Conservation (phyloP, 2,797 vertebrate genomes). For the Merluccius polli region DNA sequence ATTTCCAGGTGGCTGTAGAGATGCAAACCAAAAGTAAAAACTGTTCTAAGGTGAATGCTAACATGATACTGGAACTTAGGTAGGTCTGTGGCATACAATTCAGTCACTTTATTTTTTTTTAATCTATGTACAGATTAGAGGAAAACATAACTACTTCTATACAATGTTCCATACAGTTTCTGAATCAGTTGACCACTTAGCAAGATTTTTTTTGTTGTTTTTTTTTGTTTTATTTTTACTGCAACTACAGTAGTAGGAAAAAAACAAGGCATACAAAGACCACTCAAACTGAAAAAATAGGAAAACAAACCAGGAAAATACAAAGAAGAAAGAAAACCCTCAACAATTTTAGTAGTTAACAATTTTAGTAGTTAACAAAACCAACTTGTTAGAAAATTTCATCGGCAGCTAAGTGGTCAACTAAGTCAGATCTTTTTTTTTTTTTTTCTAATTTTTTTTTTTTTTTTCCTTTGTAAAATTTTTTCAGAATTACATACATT, state of each 20-base stretch:
- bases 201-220: constrained; percentile 30
- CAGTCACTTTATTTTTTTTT: constrained; percentile 73
- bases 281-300: constrained; percentile 51
- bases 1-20: constrained; percentile 45
- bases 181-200: constrained; percentile 75
- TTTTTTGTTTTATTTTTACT: constrained; percentile 44
- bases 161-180: constrained; percentile 76
- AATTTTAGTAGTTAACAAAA: constrained; percentile 30
- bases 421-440: constrained; percentile 60
- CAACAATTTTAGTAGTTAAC: constrained; percentile 57
- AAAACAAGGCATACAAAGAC: constrained; percentile 56
- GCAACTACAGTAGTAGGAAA: constrained; percentile 67
- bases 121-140: constrained; percentile 87
- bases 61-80: constrained; percentile 64
- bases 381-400: constrained; percentile 59
- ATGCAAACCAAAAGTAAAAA: constrained; percentile 24
- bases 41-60: constrained; percentile 56
- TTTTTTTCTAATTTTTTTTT: constrained; percentile 69
- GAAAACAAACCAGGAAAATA: constrained; percentile 39
- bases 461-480: constrained; percentile 52
- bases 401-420: constrained; percentile 75
- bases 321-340: constrained; percentile 46
- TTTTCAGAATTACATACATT: constrained; percentile 80
- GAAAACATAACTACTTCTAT: constrained; percentile 82
- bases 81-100: constrained; percentile 69